phyloP scores from a whole-genome alignment of 1,140 invertebrate species.

The Drosophila varians region DNA sequence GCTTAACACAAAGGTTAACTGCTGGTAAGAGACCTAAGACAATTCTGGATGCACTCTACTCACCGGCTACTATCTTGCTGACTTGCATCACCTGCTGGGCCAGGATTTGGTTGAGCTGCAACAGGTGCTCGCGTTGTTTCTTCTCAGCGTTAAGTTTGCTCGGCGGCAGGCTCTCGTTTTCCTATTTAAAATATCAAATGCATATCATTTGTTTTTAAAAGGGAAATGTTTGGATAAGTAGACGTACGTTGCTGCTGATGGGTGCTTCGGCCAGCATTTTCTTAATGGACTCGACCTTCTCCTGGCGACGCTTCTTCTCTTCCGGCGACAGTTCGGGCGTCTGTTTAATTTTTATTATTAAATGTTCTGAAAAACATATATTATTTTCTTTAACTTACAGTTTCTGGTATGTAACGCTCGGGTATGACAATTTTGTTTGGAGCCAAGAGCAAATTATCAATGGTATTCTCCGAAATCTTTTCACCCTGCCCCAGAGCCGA shows the following conservation, averaged over 20 bases:
- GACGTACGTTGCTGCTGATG: slow-evolving; percentile 84
- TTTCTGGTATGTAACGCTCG: slow-evolving; percentile 95
- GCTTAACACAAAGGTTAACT: slow-evolving; percentile 35
- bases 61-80: slow-evolving; percentile 96
- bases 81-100: slow-evolving; percentile 97
- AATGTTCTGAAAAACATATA: too few relatives aligned
- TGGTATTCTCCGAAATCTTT: slow-evolving; percentile 88
- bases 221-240: too few relatives aligned
- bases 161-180: slow-evolving; percentile 79
- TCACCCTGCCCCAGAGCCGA: slow-evolving; percentile 88
- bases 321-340: slow-evolving; percentile 91
- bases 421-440: slow-evolving; percentile 96
- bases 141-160: slow-evolving; percentile 92
- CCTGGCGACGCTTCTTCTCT: slow-evolving; percentile 91
- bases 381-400: slow-evolving; percentile 84
- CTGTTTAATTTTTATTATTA: slow-evolving; percentile 80
- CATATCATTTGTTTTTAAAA: too few relatives aligned
- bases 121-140: slow-evolving; percentile 92
- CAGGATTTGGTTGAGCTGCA: slow-evolving; percentile 95
- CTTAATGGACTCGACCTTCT: slow-evolving; percentile 95
- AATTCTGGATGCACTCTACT: slow-evolving; percentile 60
- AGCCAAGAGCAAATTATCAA: slow-evolving; percentile 92
- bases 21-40: slow-evolving; percentile 9
- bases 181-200: slow-evolving; percentile 53
- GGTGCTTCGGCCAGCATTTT: slow-evolving; percentile 92